Conservation (phyloP, 2,113 vertebrate species). For the Nibea coibor region DNA sequence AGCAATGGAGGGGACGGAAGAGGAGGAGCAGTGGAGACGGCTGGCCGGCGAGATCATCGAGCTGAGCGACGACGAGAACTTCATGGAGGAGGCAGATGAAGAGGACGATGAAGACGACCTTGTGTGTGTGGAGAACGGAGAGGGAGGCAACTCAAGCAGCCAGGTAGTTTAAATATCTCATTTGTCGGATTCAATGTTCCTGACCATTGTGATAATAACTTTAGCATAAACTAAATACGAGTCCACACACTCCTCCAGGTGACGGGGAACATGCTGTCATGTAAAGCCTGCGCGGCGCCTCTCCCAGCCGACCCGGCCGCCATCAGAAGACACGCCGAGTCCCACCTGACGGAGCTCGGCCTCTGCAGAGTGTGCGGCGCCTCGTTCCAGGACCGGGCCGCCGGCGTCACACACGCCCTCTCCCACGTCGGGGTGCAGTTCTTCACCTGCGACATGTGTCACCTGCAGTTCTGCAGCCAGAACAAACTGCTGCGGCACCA, state of each 20-base stretch:
- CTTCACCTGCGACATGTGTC: conserved; percentile 96
- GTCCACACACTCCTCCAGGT: conserved; percentile 49
- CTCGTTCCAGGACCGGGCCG: conserved; percentile 88
- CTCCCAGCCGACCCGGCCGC: conserved; percentile 89
- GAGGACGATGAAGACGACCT: conserved; percentile 94
- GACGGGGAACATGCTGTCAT: conserved; percentile 81
- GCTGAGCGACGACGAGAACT: conserved; percentile 92
- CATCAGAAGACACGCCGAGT: conserved; percentile 89
- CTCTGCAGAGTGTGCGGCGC: conserved; percentile 89
- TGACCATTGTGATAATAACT: too few relatives aligned
- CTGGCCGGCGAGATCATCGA: conserved; percentile 92
- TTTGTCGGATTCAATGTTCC: too few relatives aligned
- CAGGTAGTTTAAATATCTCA: conserved; percentile 35
- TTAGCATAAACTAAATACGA: too few relatives aligned
- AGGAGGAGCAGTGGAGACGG: conserved; percentile 88
- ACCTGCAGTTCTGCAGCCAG: conserved; percentile 92
- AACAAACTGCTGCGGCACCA: conserved; percentile 92
- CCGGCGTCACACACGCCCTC: conserved; percentile 88
- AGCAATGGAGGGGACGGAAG: conserved; percentile 63
- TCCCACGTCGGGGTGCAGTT: conserved; percentile 94
- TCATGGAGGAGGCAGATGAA: conserved; percentile 86
- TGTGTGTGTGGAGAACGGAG: conserved; percentile 87
- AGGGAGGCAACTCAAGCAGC: conserved; percentile 7
- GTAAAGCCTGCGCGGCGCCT: conserved; percentile 89
- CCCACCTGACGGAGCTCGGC: conserved; percentile 86